Evolutionary conservation across 2,113 vertebrate species (phyloP), one percentile per base, ranked within the genome.

Genomic region (Caranx melampygus): DNA sequence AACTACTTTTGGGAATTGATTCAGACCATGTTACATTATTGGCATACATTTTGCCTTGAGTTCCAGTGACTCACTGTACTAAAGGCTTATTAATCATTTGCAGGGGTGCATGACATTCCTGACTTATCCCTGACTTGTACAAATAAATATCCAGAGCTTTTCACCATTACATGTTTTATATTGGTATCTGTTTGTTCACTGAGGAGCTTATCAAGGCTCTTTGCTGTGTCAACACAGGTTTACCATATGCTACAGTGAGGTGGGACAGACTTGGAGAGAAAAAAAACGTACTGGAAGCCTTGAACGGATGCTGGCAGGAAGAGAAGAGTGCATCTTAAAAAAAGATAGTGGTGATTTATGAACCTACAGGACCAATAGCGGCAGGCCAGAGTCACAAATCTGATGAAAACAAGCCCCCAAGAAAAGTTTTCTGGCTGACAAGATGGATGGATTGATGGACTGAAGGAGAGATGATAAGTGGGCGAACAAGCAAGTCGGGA

Each of bases 271-370:
- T 52, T 15, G n/a, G 6, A 5, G 42, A 31, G 64, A 54, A 51
- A 15, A 77, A 51, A 47, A 8, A 42, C 1, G 40, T 7, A 57
- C 16, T 13, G 47, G 26, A 62, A 60, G 81, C 65, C 49, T 78
- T 21, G 33, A 78, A 74, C 33, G 7, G 14, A 54, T 18, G 55
- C 45, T 47, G 44, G 7, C 3, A 11, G n/a, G 45, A 60, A 58
- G 44, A 64, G 33, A 52, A 45, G 21, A 62, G 51, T 13, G 20
- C 44, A 26, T 33, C 20, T 21, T n/a, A 4, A 75, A 55, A 60
- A 65, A 54, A 85, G 69, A 86, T 59, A 73, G 55, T 0, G 2
- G 26, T 72, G 81, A 86, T 82, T 82, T 76, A 86, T 78, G 47
- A 75, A 4, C 49, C 33, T 6, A 45, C 20, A 40, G 67, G 57